Evolutionary conservation across 2,797 vertebrate species (phyloP).

Genomic region (Lemur catta): DNA sequence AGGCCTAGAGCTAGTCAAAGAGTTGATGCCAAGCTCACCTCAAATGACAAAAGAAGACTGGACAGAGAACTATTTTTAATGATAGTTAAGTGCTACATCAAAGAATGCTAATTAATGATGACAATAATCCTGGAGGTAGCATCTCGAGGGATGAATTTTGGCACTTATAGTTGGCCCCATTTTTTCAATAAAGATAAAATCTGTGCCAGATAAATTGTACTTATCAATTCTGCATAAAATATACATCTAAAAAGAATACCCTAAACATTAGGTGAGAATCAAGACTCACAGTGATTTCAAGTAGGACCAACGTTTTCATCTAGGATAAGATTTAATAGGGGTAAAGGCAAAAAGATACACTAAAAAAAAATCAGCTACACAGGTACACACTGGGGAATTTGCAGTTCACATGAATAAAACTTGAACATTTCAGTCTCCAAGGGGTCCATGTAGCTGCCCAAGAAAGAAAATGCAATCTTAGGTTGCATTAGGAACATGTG

Average conservation of each 20-base stretch:
- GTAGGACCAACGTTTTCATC: not conserved
- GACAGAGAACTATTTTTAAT: not conserved
- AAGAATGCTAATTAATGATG: not conserved
- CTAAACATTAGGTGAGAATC: not conserved
- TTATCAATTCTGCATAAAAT: not conserved
- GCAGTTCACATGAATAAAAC: not conserved
- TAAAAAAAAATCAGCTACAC: not conserved
- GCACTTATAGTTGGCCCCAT: not conserved
- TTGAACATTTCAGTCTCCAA: not conserved
- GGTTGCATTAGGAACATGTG: not conserved
- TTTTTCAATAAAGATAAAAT: slow-evolving; percentile 8
- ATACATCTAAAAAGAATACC: not conserved
- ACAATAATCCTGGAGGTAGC: not conserved
- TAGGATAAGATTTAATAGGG: not conserved
- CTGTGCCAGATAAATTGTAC: not conserved
- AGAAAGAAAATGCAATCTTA: not conserved
- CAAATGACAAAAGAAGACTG: not conserved
- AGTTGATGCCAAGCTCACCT: not conserved
- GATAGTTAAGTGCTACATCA: not conserved
- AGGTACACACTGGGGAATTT: not conserved
- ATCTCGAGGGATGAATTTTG: not conserved
- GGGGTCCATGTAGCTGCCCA: not conserved
- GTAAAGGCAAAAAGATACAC: not conserved
- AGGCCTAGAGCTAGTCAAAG: not conserved
- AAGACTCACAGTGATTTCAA: not conserved